phyloP scores from a whole-genome alignment of 2,797 vertebrate species.

The Ambastaia sidthimunki region DNA sequence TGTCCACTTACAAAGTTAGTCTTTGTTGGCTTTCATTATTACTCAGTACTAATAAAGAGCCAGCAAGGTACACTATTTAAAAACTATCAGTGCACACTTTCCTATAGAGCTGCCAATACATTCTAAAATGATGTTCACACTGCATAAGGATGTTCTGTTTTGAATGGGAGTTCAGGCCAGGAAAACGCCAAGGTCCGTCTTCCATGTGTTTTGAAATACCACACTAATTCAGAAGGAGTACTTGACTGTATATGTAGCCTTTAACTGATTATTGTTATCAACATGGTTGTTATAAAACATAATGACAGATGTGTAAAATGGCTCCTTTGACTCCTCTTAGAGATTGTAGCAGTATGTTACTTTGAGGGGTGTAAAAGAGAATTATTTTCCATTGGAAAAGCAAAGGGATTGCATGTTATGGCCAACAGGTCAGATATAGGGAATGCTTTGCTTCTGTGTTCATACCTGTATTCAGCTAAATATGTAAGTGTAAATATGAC shows the following conservation, averaged over 20 bases:
- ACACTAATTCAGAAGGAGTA: constrained; percentile 9
- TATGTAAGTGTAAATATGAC: constrained; percentile 77
- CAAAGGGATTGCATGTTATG: constrained; percentile 77
- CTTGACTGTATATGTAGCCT: constrained; percentile 33
- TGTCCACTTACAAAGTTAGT: constrained; percentile 43
- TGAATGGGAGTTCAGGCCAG: not conserved
- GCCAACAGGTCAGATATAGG: constrained; percentile 67
- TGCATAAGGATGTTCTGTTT: constrained; percentile 20
- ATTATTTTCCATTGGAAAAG: constrained; percentile 64
- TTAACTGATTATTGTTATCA: constrained; percentile 14
- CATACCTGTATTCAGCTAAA: constrained; percentile 76
- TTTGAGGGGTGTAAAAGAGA: constrained; percentile 37
- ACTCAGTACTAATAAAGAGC: constrained; percentile 41
- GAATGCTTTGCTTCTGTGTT: constrained; percentile 83
- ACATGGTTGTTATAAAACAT: constrained; percentile 17
- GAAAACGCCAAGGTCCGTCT: not conserved
- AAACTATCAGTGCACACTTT: not conserved
- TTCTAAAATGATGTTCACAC: not conserved
- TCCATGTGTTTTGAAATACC: not conserved
- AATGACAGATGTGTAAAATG: constrained; percentile 7
- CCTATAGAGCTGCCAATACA: constrained; percentile 11
- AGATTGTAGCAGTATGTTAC: constrained; percentile 26
- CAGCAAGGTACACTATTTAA: not conserved
- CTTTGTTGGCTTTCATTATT: constrained; percentile 35
- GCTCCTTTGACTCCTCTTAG: constrained; percentile 26